Percentiles rank a stretch among this genome's conserved stretches.
Evolutionary conservation across 2,888 invertebrate species (phyloP).

Genomic region (Zygaena filipendulae): DNA sequence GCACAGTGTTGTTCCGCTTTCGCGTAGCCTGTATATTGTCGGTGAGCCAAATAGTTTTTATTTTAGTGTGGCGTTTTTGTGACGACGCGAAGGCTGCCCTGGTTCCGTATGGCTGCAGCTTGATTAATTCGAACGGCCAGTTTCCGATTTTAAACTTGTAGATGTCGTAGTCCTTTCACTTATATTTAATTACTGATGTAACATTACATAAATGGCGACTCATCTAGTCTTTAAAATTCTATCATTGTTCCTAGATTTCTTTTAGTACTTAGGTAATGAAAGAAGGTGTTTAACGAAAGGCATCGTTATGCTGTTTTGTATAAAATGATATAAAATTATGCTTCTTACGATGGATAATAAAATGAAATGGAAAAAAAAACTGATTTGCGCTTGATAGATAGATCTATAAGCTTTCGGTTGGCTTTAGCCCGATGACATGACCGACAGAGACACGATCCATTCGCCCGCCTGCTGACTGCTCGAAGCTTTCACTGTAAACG

Average conservation of each 20-base stretch:
- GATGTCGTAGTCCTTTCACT: slow-evolving; percentile 36
- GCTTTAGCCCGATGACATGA: too few species aligned
- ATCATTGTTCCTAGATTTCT: slow-evolving; percentile 37
- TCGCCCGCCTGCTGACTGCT: too few species aligned
- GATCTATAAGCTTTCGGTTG: too few species aligned
- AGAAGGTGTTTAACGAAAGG: too few species aligned
- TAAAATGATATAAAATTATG: too few species aligned
- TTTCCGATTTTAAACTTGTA: slow-evolving; percentile 18
- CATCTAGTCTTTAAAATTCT: slow-evolving; percentile 30
- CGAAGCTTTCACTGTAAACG: slow-evolving; percentile 58
- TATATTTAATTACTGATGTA: too few species aligned
- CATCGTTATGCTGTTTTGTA: too few species aligned
- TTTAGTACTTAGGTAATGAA: slow-evolving; percentile 27
- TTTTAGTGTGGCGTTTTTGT: slow-evolving; percentile 35
- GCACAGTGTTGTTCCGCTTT: slow-evolving; percentile 23
- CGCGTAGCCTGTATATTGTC: slow-evolving; percentile 31
- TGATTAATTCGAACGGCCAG: slow-evolving; percentile 24
- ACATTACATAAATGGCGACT: too few species aligned
- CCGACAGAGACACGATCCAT: too few species aligned
- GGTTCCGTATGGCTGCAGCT: slow-evolving; percentile 51
- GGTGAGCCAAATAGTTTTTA: slow-evolving; percentile 42
- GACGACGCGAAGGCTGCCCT: slow-evolving; percentile 32
- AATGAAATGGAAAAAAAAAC: too few species aligned
- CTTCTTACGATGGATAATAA: too few species aligned
- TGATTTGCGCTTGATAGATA: too few species aligned